Percentiles rank a stretch among this genome's conserved stretches.
These are phyloP conservation scores for Bedellia somnulentella DNA, from an alignment of 2,888 invertebrate species.

Conservation along the genomic window DNA sequence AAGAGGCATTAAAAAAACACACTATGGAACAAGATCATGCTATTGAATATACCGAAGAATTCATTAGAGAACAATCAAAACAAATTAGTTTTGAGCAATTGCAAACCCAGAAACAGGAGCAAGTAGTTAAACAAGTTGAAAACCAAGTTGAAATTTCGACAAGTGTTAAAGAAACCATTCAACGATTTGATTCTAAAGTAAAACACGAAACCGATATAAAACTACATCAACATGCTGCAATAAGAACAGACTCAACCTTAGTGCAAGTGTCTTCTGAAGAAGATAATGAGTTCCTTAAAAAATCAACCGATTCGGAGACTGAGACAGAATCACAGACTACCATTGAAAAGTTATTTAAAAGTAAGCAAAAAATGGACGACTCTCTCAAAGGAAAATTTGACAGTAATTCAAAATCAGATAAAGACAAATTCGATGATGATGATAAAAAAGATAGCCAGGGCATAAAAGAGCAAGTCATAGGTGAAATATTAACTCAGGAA, in stretches of 20 bases:
- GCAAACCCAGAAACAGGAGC: constrained; percentile 30
- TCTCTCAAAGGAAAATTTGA: too few species aligned
- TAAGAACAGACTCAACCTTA: constrained; percentile 52
- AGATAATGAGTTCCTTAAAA: constrained; percentile 53
- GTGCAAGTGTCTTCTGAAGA: constrained; percentile 57
- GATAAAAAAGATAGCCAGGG: constrained; percentile 22
- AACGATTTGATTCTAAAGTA: constrained; percentile 41
- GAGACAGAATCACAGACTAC: constrained; percentile 58
- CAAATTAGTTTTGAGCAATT: constrained; percentile 31
- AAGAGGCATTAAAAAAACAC: constrained; percentile 54
- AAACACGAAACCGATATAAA: constrained; percentile 39
- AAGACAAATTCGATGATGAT: constrained; percentile 19
- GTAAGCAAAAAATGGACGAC: constrained; percentile 31
- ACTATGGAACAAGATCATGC: constrained; percentile 50
- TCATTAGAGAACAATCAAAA: constrained; percentile 51
- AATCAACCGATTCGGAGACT: constrained; percentile 55
- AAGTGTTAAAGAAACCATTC: constrained; percentile 51
- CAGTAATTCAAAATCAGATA: background rate
- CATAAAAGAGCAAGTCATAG: constrained; percentile 22
- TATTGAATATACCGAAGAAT: constrained; percentile 53
- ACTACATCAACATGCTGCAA: constrained; percentile 31
- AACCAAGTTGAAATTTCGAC: too few species aligned
- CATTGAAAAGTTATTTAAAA: too few species aligned
- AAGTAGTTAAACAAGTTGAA: constrained; percentile 35
- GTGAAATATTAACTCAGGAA: constrained; percentile 32